Evolutionary conservation across 2,113 vertebrate genomes (phyloP), one percentile per base, ranked within the genome.

Genomic region (Antigone vipio): DNA sequence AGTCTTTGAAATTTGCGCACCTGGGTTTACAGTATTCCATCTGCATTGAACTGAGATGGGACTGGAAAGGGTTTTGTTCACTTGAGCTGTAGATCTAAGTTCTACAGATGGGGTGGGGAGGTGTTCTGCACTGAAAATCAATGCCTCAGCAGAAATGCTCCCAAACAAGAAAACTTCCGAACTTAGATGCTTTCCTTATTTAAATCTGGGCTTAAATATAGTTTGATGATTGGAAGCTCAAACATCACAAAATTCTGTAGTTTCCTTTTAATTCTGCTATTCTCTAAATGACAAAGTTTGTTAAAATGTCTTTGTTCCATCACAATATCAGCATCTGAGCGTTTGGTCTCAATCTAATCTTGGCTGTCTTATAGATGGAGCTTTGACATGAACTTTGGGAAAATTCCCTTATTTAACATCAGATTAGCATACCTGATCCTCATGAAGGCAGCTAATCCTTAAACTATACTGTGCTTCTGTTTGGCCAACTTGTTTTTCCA

Each of bases 321-420:
- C 20, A 11, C 27, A 38, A 8, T 20, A 27, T 24, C 19, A 20
- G 55, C 23, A 9, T 11, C 50, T 32, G 47, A 49, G 47, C 0
- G 0, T n/a, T 42, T 40, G 49, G 38, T 50, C n/a, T 91, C 1
- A 0, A 17, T 0, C 12, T 38, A 5, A 34, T 49, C 24, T 29
- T 30, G 42, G 9, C 40, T 74, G 38, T 16, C 0, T 0, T 35
- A 2, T 0, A 18, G 47, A 45, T 85, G 38, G 58, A 75, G 11
- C 11, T 79, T 59, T 71, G 45, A 44, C 4, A 3, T 21, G 49
- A 67, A 29, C 9, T 62, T 55, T 5, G 52, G n/a, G 49, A 38
- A 26, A 15, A 30, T 15, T 6, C 32, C 40, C 8, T 18, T 12
- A 0, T 7, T 68, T 60, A 66, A 29, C 15, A 15, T 17, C 30